Base-by-base conservation (phyloP, 2,888 invertebrate genomes). In the Physocephala rufipes region DNA sequence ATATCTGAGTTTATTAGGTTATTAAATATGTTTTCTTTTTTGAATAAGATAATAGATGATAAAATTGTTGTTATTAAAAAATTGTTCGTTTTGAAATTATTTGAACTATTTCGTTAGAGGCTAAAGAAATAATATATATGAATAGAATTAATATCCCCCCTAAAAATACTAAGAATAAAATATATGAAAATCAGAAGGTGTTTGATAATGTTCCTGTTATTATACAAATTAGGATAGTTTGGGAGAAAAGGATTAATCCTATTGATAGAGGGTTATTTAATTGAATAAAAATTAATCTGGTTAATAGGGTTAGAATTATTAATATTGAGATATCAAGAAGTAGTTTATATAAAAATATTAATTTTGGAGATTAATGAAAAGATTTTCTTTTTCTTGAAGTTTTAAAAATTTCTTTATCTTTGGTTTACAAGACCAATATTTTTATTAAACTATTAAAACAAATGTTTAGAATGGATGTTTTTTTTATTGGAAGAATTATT, bases 341-440 rank as follows among this genome's bases (percentile, higher is more conserved):
- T 90, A 90, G 89, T 90, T 90, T 90, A 87, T 86, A 79, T 76
- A n/a, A 86, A 90, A 90, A 90, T 90, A 87, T 89, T 90, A 90
- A 90, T 90, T 90, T 90, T 90, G 90, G 89, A 88, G 88, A 90
- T 90, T 90, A 90, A 89, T 82, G 88, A 89, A 87, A 88, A 87
- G 12, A 70, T 78, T 73, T 85, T 86, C 88, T 88, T 88, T 88
- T 88, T 87, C 87, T 88, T 89, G 88, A 89, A 87, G 87, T 88
- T 89, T 89, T 88, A 87, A 89, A 89, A 80, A 70, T 73, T 67
- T 77, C 84, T 85, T 88, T 89, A 89, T 85, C 87, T 88, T 89
- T 90, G 89, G 79, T 89, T 90, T 90, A 91, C 90, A 90, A 90
- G 88, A 90, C 88, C 89, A 89, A 88, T 88, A 87, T 90, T 90